These are phyloP conservation scores for Poecile atricapillus DNA, from an alignment of 2,113 vertebrate species.

Conservation along the genomic window DNA sequence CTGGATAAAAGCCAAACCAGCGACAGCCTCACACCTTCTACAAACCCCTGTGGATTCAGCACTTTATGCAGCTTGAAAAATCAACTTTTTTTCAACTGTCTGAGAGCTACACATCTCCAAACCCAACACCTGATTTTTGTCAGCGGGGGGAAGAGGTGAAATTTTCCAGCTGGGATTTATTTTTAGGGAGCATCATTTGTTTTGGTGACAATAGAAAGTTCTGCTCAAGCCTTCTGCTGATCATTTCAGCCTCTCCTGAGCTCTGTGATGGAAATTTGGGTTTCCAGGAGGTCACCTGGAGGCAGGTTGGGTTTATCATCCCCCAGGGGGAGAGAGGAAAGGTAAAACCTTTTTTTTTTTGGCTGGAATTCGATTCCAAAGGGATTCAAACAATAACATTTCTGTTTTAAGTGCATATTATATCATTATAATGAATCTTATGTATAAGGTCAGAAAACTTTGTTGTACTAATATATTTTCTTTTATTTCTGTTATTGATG, in stretches of 20 bases:
- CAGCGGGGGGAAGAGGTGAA: background rate
- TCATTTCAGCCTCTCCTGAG: background rate
- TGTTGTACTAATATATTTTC: too few relatives aligned
- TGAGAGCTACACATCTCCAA: background rate
- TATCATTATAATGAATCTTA: too few relatives aligned
- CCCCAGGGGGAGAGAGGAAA: background rate
- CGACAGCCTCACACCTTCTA: background rate
- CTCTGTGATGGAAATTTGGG: background rate
- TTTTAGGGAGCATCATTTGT: background rate
- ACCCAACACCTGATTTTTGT: accelerated
- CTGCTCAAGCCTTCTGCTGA: background rate
- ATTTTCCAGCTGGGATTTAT: background rate
- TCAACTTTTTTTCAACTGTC: background rate
- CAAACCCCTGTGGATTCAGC: background rate
- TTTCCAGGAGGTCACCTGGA: background rate
- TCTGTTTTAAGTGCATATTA: too few relatives aligned
- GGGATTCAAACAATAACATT: background rate
- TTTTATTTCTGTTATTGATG: too few relatives aligned
- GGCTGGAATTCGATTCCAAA: background rate
- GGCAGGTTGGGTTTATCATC: background rate
- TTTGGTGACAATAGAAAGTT: background rate
- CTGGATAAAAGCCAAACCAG: background rate
- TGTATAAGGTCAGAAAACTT: too few relatives aligned
- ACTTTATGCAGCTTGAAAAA: background rate
- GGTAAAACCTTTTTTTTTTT: background rate